phyloP scores from a whole-genome alignment of 2,797 vertebrate genomes.

The Allobates femoralis region DNA sequence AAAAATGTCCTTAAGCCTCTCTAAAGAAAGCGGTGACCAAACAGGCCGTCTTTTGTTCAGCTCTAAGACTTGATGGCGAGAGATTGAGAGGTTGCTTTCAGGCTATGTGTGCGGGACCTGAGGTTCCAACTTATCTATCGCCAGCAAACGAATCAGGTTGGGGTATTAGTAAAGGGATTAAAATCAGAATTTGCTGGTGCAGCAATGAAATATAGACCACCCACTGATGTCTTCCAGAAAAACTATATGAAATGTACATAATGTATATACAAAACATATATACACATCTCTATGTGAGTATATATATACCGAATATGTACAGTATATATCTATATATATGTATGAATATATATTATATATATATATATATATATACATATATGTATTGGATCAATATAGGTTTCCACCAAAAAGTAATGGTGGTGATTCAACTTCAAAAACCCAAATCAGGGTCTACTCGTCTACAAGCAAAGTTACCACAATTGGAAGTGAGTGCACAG shows the following conservation, averaged over 20 bases:
- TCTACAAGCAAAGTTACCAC: too few relatives aligned
- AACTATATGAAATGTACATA: not conserved
- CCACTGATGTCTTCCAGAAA: conserved; percentile 69
- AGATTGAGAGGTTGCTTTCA: conserved; percentile 72
- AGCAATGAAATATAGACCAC: conserved; percentile 76
- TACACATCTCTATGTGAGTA: too few relatives aligned
- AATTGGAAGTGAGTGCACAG: too few relatives aligned
- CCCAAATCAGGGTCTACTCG: too few relatives aligned
- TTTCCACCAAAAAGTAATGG: too few relatives aligned
- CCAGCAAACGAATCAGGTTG: conserved; percentile 74
- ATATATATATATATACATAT: not conserved
- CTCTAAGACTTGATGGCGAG: conserved; percentile 69
- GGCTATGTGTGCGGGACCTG: conserved; percentile 75
- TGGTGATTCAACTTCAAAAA: too few relatives aligned
- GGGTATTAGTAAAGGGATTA: conserved; percentile 80
- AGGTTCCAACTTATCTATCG: conserved; percentile 76
- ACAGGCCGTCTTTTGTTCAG: conserved; percentile 91
- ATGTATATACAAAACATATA: too few relatives aligned
- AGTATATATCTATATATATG: too few relatives aligned
- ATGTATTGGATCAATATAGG: too few relatives aligned
- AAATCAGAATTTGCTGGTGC: conserved; percentile 69
- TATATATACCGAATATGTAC: too few relatives aligned
- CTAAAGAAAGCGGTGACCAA: conserved; percentile 80
- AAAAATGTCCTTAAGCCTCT: conserved; percentile 98
- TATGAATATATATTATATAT: not conserved